Conservation (phyloP, 2,113 vertebrate genomes). For the Aix galericulata region DNA sequence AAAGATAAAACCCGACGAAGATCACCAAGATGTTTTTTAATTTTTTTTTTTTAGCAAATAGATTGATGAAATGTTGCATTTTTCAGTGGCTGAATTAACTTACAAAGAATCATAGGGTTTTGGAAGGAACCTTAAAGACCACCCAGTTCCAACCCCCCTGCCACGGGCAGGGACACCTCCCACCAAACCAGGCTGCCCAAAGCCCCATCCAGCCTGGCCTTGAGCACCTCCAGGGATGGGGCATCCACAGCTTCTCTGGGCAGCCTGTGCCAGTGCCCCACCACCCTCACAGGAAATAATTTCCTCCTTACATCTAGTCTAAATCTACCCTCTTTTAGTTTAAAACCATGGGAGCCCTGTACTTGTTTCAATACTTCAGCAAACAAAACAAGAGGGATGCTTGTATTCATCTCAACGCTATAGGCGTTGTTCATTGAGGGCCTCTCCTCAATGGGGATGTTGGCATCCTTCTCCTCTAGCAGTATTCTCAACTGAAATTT, state of each 20-base stretch:
- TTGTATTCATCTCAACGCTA: not conserved
- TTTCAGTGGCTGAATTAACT: not conserved
- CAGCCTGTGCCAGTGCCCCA: too few species aligned
- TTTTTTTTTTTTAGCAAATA: not conserved
- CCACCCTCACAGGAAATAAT: too few species aligned
- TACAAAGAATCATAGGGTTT: not conserved
- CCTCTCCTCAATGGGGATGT: not conserved
- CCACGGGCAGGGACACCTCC: too few species aligned
- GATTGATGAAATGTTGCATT: not conserved
- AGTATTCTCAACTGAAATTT: not conserved
- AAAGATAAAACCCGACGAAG: not conserved
- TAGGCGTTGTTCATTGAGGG: not conserved
- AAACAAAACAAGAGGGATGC: not conserved
- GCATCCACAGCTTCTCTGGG: too few species aligned
- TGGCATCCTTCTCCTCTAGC: not conserved
- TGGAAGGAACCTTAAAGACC: too few species aligned
- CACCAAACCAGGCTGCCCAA: too few species aligned
- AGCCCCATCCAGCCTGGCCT: too few species aligned
- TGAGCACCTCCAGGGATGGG: too few species aligned
- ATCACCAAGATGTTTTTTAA: not conserved
- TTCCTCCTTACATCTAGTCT: too few species aligned
- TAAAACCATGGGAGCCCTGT: not conserved
- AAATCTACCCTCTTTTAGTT: too few species aligned
- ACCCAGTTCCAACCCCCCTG: too few species aligned
- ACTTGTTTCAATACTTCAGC: not conserved